Conservation (phyloP, 1,140 invertebrate genomes). For the Aricia agestis region DNA sequence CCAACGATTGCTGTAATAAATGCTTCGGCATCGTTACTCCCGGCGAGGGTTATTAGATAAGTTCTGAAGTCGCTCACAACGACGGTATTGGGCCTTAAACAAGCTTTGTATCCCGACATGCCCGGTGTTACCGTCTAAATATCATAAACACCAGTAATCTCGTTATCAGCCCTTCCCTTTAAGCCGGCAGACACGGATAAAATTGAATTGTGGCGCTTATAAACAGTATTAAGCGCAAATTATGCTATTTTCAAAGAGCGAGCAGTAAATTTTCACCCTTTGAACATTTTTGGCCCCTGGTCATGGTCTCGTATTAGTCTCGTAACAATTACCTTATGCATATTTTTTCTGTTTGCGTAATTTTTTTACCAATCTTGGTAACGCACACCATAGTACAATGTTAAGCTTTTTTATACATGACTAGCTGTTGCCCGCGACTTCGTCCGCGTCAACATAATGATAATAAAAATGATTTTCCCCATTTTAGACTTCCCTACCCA, state of each 20-base stretch:
- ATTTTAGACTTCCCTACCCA: too few species aligned
- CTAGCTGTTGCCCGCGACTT: too few species aligned
- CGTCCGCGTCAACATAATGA: too few species aligned
- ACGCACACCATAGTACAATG: too few species aligned
- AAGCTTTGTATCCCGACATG: not conserved
- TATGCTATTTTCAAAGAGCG: not conserved
- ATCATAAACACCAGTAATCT: slow-evolving; percentile 11
- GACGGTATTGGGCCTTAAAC: not conserved
- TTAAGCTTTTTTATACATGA: too few species aligned
- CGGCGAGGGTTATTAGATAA: not conserved
- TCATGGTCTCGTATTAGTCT: too few species aligned
- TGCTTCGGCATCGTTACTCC: not conserved
- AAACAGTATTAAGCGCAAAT: not conserved
- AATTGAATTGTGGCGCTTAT: not conserved
- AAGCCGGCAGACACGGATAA: not conserved
- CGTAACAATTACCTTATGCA: too few species aligned
- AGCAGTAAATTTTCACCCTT: not conserved
- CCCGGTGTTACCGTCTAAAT: slow-evolving; percentile 11
- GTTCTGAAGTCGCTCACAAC: not conserved
- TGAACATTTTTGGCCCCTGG: not conserved
- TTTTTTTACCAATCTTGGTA: too few species aligned
- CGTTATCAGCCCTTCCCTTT: slow-evolving; percentile 2
- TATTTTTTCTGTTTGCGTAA: too few species aligned
- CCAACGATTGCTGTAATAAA: not conserved
- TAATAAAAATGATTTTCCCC: too few species aligned